Percentiles rank a stretch among this genome's conserved stretches.
Conservation (phyloP, 1,140 invertebrate genomes). For the Trinorchestia longiramus region DNA sequence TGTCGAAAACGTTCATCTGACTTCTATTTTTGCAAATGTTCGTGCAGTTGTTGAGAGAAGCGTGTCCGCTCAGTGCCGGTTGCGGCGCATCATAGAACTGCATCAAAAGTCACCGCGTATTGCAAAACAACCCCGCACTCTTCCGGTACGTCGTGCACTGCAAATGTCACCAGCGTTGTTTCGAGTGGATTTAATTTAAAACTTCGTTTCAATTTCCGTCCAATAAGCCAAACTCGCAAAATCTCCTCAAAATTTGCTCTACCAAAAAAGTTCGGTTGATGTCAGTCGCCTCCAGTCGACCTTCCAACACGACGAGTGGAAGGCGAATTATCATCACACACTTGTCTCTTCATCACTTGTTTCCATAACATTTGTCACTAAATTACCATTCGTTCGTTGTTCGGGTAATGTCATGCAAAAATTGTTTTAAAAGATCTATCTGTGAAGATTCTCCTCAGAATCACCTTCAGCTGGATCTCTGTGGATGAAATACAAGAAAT, state of each 20-base stretch:
- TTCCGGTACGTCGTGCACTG: background rate
- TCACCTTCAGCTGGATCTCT: background rate
- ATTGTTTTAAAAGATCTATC: background rate
- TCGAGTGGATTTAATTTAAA: background rate
- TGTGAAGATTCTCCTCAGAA: background rate
- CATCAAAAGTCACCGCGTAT: background rate
- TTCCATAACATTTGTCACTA: background rate
- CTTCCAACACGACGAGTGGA: too few species aligned
- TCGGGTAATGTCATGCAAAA: background rate
- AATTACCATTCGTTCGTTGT: background rate
- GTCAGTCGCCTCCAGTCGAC: background rate
- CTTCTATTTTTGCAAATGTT: too few species aligned
- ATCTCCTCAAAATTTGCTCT: background rate
- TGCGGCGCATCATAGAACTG: too few species aligned
- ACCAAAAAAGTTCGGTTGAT: background rate
- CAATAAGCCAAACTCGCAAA: background rate
- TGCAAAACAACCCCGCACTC: too few species aligned
- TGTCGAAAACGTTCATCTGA: too few species aligned
- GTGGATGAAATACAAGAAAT: background rate
- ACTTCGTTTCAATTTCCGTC: background rate
- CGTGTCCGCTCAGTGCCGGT: too few species aligned
- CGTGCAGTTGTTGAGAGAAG: too few species aligned
- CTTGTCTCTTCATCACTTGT: background rate
- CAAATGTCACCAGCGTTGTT: background rate
- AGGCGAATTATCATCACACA: background rate